phyloP scores from a whole-genome alignment of 2,797 vertebrate species.

The Cyclopterus lumpus region DNA sequence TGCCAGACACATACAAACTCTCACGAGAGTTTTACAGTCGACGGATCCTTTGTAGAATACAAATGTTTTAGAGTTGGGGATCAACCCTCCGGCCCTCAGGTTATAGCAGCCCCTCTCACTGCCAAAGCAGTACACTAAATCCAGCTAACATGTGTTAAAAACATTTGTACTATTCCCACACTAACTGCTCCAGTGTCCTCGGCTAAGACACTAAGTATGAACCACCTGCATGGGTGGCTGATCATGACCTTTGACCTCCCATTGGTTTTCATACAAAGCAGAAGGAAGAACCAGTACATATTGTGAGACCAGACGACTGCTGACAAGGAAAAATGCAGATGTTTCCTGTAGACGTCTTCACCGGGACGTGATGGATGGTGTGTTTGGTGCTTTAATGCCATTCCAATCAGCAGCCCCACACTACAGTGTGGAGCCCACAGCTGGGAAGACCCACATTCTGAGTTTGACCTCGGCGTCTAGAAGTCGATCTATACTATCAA shows the following conservation, averaged over 20 bases:
- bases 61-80: neutral
- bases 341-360: slow-evolving; percentile 60
- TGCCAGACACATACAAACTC: too few relatives aligned
- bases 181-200: neutral
- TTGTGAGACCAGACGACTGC: slow-evolving; percentile 33
- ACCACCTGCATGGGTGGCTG: neutral
- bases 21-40: neutral
- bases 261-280: neutral
- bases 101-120: neutral
- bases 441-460: slow-evolving; percentile 30
- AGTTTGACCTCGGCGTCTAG: slow-evolving; percentile 28
- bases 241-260: slow-evolving; percentile 8
- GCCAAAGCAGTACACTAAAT: neutral
- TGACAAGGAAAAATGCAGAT: slow-evolving; percentile 41
- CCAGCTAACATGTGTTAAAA: neutral
- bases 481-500: slow-evolving; percentile 17
- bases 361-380: slow-evolving; percentile 60
- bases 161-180: neutral
- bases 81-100: neutral
- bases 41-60: neutral
- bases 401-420: slow-evolving; percentile 58
- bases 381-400: slow-evolving; percentile 55
- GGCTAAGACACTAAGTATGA: neutral
- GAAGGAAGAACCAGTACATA: neutral
- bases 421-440: slow-evolving; percentile 43